Base-by-base conservation (phyloP, 2,888 invertebrate genomes). In the Siphonodentalium dalli region DNA sequence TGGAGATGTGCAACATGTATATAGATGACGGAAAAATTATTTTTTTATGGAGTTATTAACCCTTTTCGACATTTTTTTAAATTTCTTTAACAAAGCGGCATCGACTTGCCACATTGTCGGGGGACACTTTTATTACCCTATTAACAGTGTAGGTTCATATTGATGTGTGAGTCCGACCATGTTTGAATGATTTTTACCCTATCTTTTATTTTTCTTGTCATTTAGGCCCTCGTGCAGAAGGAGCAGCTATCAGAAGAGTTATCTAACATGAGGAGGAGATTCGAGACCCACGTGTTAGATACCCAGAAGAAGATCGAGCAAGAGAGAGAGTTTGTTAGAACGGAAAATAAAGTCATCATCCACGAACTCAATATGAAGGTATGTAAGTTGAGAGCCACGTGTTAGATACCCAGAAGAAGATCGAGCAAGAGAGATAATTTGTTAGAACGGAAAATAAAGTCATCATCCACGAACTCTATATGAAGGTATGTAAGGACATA, bases 221-320 rank as follows among this genome's bases (percentile, higher is more conserved):
- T n/a, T n/a, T 66, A 78, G 77, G 77, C 77, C 6, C 37, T 79
- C 54, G 70, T 78, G 13, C 70, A 79, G 57, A 69, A 68, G 26
- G 79, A 78, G 40, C 79, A 79, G 58, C 54, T 78, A 50, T 68
- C 66, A 21, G 79, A 78, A 33, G 77, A 79, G 52, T 61, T 79
- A 46, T 60, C 56, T 26, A 69, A 69, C 42, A 65, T 77, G 69
- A 66, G 71, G 44, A 56, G 68, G 38, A 63, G 79, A 34, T 71
- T 78, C 69, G 75, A 76, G 46, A 57, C 66, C 27, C 71, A 76
- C 40, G 62, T 75, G 20, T 59, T 64, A 23, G 71, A 68, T 15
- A 68, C 70, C 28, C 71, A 74, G 60, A 54, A 55, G 27, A 66
- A 65, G 48, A 63, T 75, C 18, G 63, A 63, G 28, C 65, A 71